Percentiles rank a stretch among this genome's conserved stretches.
phyloP scores from a whole-genome alignment of 2,797 vertebrate species.

The Mus minutoides region DNA sequence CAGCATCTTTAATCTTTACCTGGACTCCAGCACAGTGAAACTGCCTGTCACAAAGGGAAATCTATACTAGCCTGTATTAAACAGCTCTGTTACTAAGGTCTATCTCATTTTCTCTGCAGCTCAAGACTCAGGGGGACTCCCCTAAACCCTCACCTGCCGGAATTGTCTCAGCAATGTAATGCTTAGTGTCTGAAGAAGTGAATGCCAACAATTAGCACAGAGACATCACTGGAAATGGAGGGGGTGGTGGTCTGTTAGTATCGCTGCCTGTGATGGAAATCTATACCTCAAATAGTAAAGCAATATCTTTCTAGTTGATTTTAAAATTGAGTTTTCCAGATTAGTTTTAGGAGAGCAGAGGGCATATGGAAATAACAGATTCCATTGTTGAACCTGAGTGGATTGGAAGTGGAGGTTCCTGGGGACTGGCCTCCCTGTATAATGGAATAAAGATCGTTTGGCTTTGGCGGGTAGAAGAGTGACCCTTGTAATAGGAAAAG shows the following conservation, averaged over 20 bases:
- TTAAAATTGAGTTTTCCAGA: not conserved
- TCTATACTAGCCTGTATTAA: not conserved
- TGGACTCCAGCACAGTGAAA: not conserved
- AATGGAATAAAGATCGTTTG: not conserved
- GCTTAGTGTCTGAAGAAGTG: not conserved
- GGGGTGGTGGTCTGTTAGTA: not conserved
- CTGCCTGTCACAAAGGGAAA: not conserved
- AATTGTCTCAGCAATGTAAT: not conserved
- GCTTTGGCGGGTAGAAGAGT: not conserved
- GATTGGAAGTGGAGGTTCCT: not conserved
- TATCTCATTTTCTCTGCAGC: not conserved
- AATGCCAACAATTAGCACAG: not conserved
- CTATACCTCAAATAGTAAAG: constrained; percentile 31
- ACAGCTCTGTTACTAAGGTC: not conserved
- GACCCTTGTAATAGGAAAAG: not conserved
- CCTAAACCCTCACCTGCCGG: not conserved
- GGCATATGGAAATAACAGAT: not conserved
- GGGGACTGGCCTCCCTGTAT: not conserved
- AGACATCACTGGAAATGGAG: not conserved
- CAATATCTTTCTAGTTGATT: not conserved
- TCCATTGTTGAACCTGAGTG: not conserved
- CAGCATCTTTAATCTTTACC: not conserved
- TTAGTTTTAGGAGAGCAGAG: constrained; percentile 22
- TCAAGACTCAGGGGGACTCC: not conserved
- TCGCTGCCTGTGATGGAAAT: constrained; percentile 11